Evolutionary conservation across 2,113 vertebrate species (phyloP).

Genomic region (Tetrax tetrax): DNA sequence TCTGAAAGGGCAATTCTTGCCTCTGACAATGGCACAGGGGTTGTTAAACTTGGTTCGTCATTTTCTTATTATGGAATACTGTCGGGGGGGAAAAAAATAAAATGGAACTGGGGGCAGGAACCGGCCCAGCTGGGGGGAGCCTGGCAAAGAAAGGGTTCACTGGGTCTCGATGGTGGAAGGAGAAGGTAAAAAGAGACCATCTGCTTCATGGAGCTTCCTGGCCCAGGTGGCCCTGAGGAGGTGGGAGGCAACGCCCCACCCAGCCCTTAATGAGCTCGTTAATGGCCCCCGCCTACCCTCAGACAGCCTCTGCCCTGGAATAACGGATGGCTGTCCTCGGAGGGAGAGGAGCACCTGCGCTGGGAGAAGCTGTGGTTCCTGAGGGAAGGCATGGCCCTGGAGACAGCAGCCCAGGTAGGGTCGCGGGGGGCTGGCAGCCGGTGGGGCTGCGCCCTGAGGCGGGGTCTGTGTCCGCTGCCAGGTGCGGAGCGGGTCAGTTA

Average conservation of each 20-base stretch:
- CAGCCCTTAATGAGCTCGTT: fast-evolving
- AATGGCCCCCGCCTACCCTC: fast-evolving
- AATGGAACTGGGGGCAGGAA: not conserved
- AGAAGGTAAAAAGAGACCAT: too few relatives aligned
- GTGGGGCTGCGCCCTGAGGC: fast-evolving
- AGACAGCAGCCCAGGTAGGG: not conserved
- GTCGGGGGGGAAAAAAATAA: too few relatives aligned
- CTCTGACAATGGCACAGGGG: fast-evolving
- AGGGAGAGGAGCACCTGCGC: fast-evolving
- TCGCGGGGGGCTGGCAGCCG: fast-evolving
- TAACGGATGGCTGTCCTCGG: fast-evolving
- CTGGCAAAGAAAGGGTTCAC: not conserved
- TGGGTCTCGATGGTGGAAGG: not conserved
- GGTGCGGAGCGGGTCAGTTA: fast-evolving
- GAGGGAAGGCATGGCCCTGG: fast-evolving
- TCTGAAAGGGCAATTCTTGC: not conserved
- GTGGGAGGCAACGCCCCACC: fast-evolving
- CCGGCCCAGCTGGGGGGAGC: too few relatives aligned
- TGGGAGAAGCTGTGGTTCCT: fast-evolving
- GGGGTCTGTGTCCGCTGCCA: fast-evolving
- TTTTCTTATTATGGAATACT: not conserved
- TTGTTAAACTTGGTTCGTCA: fast-evolving
- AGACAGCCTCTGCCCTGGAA: fast-evolving
- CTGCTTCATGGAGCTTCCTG: too few relatives aligned
- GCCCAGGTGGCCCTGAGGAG: fast-evolving